These are phyloP conservation scores for Drosophila nebulosa DNA, from an alignment of 1,140 invertebrate genomes.

Conservation along the genomic window DNA sequence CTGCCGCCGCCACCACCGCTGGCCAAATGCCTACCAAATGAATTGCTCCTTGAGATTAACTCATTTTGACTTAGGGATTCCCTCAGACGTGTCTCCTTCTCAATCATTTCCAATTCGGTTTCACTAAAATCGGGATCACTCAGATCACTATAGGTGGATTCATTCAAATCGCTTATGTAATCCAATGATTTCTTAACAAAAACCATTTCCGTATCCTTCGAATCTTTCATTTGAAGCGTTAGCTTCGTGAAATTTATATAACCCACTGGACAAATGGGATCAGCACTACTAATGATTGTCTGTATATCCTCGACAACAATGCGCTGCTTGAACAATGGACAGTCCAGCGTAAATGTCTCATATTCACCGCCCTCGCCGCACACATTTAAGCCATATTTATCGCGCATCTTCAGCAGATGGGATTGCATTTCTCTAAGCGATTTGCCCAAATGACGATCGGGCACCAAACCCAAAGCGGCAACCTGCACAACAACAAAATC, in stretches of 20 bases:
- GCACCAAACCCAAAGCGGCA: slow-evolving; percentile 93
- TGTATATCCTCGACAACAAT: slow-evolving; percentile 94
- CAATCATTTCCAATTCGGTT: slow-evolving; percentile 83
- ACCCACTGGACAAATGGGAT: slow-evolving; percentile 95
- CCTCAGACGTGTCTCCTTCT: slow-evolving; percentile 81
- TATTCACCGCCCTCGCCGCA: slow-evolving; percentile 99
- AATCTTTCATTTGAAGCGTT: slow-evolving; percentile 85
- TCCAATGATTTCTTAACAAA: slow-evolving; percentile 83
- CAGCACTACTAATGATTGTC: slow-evolving; percentile 92
- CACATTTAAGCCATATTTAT: slow-evolving; percentile 97
- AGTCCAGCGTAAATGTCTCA: slow-evolving; percentile 98
- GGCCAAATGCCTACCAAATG: slow-evolving; percentile 74
- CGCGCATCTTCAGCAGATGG: slow-evolving; percentile 92
- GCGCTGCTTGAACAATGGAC: slow-evolving; percentile 95
- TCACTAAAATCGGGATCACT: slow-evolving; percentile 84
- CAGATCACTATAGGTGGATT: slow-evolving; percentile 84
- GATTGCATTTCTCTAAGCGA: slow-evolving; percentile 91
- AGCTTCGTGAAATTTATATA: slow-evolving; percentile 94
- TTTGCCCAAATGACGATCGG: slow-evolving; percentile 92
- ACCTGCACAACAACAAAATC: slow-evolving; percentile 82
- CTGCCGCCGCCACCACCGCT: not conserved
- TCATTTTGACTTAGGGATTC: slow-evolving; percentile 78
- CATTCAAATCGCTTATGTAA: slow-evolving; percentile 84
- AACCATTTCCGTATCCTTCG: slow-evolving; percentile 59
- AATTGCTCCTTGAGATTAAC: slow-evolving; percentile 76